Evolutionary conservation across 2,888 invertebrate species (phyloP), one percentile per base, ranked within the genome.

Genomic region (Conomelus anceps): DNA sequence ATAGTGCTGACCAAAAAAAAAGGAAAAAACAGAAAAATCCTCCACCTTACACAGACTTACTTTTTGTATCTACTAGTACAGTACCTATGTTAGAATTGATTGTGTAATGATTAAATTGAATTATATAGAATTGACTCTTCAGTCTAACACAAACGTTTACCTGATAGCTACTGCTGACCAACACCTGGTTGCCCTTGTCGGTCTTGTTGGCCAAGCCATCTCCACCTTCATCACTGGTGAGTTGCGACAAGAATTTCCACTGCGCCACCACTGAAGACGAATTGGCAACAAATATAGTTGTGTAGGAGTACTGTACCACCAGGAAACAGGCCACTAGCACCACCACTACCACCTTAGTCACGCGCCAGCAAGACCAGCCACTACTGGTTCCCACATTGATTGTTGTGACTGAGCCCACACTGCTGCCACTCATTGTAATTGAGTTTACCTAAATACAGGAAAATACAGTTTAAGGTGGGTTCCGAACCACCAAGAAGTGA

Each of bases 241-340:
- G n/a, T 0, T 20, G 63, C 63, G n/a, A 63, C 3, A 63, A 63
- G n/a, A 63, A 63, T 20, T n/a, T 20, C 63, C 4, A n/a, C 63
- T 7, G 3, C n/a, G 26, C 4, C 6, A 7, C n/a, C 63, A n/a
- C 20, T 1, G n/a, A n/a, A 17, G 13, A 17, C n/a, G 63, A 7
- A 34, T 90, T 90, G 86, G 88, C 89, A 0, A 90, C 22, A 63
- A 90, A 90, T 22, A 89, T 63, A 0, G 88, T 86, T 0, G 89
- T 86, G 84, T 90, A 90, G 0, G 86, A 88, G 86, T 90, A 90
- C 22, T 90, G 90, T n/a, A 90, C 23, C 17, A 88, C 86, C 13
- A 90, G 63, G 3, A 20, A 23, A 24, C 89, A 85, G 17, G 41
- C 88, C 22, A 90, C 41, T 34, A 90, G 88, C 24, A 89, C 24